Percentiles rank a stretch among this genome's conserved stretches.
These are phyloP conservation scores for Takifugu ocellatus DNA, from an alignment of 2,797 vertebrate genomes.

Conservation along the genomic window DNA sequence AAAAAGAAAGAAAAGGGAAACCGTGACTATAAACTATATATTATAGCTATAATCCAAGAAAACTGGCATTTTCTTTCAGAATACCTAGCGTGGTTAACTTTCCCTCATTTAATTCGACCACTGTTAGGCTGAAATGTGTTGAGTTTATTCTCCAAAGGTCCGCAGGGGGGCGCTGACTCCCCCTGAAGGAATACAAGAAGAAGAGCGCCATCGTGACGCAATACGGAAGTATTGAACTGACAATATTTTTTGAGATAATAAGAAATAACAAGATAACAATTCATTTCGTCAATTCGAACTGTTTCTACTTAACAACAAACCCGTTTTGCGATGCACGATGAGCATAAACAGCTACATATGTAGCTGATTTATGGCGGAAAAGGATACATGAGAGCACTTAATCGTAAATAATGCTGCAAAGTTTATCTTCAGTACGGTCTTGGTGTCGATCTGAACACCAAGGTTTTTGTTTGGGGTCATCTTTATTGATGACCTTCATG, in stretches of 20 bases:
- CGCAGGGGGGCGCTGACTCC: not conserved
- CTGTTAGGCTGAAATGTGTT: too few relatives aligned
- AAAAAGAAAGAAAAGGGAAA: too few relatives aligned
- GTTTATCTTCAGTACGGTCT: slow-evolving; percentile 50
- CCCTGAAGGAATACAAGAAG: slow-evolving; percentile 14
- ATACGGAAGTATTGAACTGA: slow-evolving; percentile 21
- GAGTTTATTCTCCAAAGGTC: not conserved
- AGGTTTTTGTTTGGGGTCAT: slow-evolving; percentile 72
- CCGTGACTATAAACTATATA: too few relatives aligned
- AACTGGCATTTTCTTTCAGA: too few relatives aligned
- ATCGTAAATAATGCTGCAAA: slow-evolving; percentile 52
- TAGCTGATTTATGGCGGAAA: not conserved
- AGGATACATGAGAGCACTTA: slow-evolving; percentile 4
- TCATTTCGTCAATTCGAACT: too few relatives aligned
- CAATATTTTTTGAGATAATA: too few relatives aligned
- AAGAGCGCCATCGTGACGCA: not conserved
- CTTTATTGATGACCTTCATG: slow-evolving; percentile 38
- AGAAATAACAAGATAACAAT: too few relatives aligned
- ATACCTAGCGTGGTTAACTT: too few relatives aligned
- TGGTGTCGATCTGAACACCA: slow-evolving; percentile 64
- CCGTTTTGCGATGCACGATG: not conserved
- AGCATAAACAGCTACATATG: slow-evolving; percentile 1
- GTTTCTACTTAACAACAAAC: too few relatives aligned
- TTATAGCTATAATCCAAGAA: too few relatives aligned
- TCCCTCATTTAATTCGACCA: too few relatives aligned